These are phyloP conservation scores for Sarcophaga peregrina DNA, from an alignment of 1,140 invertebrate genomes.

Conservation along the genomic window DNA sequence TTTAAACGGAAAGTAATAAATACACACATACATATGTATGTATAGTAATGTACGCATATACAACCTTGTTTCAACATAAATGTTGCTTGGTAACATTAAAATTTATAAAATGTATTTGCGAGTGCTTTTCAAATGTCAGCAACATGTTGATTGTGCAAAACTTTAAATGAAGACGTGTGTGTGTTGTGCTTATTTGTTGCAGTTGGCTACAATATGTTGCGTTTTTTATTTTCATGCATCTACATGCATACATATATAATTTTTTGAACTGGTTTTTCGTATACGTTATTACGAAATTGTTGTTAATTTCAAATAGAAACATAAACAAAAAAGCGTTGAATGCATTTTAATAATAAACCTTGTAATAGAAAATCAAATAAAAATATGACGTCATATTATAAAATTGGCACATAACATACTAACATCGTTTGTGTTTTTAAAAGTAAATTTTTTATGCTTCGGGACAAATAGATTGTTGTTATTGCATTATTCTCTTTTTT, in stretches of 20 bases:
- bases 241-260: neutral
- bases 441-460: neutral
- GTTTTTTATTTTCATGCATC: neutral
- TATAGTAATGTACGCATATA: neutral
- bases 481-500: neutral
- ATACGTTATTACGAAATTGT: constrained; percentile 16
- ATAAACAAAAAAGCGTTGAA: neutral
- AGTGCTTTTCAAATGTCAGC: constrained; percentile 13
- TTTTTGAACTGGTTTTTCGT: constrained; percentile 24
- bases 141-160: constrained; percentile 30
- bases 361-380: constrained; percentile 22
- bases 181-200: neutral
- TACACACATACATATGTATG: neutral
- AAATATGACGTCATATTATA: constrained; percentile 32
- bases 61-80: constrained; percentile 42
- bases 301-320: constrained; percentile 13
- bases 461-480: neutral
- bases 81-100: constrained; percentile 29
- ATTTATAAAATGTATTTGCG: neutral
- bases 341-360: constrained; percentile 30
- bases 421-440: neutral
- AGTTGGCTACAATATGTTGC: constrained; percentile 25
- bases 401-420: neutral
- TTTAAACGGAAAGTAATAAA: constrained; percentile 39
- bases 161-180: neutral